Percentiles rank a stretch among this genome's conserved stretches.
These are phyloP conservation scores for Argyra leucocephala DNA, from an alignment of 2,888 invertebrate species.

Conservation along the genomic window DNA sequence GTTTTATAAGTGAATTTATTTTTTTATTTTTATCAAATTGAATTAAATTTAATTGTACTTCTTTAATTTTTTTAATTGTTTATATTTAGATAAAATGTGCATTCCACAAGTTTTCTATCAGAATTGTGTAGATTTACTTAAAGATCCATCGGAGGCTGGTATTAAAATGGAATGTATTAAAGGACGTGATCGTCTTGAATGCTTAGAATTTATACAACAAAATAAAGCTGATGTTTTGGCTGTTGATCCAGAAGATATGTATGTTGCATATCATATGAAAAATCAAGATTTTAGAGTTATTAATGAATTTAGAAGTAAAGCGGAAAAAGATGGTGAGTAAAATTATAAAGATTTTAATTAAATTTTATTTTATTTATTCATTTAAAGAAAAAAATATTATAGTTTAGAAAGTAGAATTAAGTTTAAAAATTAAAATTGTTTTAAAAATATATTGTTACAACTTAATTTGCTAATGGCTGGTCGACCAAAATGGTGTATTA, in stretches of 20 bases:
- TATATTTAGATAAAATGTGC: constrained; percentile 59
- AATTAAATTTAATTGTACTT: no score
- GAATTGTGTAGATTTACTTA: constrained; percentile 50
- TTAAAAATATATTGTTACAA: no score
- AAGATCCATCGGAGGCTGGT: constrained; percentile 42
- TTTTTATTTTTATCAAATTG: neutral
- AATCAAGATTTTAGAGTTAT: constrained; percentile 67
- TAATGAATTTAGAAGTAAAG: constrained; percentile 66
- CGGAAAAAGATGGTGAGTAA: constrained; percentile 59
- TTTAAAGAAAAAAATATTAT: no score
- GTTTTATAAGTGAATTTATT: constrained; percentile 4
- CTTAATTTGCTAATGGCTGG: no score
- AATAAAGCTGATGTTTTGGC: constrained; percentile 72
- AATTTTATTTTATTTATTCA: no score
- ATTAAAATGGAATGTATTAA: constrained; percentile 58
- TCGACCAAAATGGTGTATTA: no score
- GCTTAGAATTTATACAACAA: constrained; percentile 63
- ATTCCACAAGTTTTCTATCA: constrained; percentile 56
- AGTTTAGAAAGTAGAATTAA: no score
- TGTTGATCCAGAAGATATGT: constrained; percentile 82
- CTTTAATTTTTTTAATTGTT: neutral
- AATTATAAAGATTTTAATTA: no score
- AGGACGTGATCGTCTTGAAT: constrained; percentile 59
- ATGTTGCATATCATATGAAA: constrained; percentile 62
- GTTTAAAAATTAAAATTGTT: no score